phyloP scores from a whole-genome alignment of 2,113 vertebrate species.

The Excalfactoria chinensis region DNA sequence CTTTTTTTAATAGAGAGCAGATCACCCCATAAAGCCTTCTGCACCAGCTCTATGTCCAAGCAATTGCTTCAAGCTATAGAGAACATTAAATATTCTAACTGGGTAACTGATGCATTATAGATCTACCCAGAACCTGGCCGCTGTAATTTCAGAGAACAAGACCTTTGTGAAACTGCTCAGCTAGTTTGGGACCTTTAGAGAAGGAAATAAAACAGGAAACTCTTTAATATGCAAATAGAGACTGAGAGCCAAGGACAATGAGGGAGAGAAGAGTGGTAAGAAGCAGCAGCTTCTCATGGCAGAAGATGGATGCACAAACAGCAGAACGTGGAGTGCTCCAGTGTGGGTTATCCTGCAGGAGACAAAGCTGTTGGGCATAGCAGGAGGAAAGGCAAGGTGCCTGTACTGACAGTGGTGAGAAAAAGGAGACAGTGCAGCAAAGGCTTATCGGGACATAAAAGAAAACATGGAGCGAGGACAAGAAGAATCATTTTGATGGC shows the following conservation, averaged over 20 bases:
- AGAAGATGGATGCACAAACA: background rate
- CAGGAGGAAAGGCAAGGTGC: background rate
- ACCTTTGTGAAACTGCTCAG: background rate
- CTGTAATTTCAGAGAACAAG: background rate
- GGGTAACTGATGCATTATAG: background rate
- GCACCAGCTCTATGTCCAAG: background rate
- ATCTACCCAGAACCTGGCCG: background rate
- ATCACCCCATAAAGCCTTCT: constrained; percentile 15
- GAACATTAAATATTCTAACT: background rate
- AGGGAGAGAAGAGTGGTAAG: background rate
- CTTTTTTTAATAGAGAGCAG: background rate
- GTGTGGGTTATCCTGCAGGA: constrained; percentile 5
- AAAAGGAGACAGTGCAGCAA: background rate
- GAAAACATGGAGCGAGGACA: background rate
- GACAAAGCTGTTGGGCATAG: background rate
- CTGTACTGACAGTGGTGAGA: background rate
- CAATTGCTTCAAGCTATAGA: background rate
- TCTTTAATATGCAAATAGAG: background rate
- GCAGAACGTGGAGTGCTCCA: background rate
- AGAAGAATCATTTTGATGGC: background rate
- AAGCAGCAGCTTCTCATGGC: background rate
- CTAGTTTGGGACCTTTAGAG: background rate
- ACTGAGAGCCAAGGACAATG: background rate
- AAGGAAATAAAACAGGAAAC: background rate
- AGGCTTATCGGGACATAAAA: background rate